A percentile compares a stretch with the other conserved stretches of the same genome.
phyloP scores from a whole-genome alignment of 2,888 invertebrate species.

The Cataglyphis cursor region DNA sequence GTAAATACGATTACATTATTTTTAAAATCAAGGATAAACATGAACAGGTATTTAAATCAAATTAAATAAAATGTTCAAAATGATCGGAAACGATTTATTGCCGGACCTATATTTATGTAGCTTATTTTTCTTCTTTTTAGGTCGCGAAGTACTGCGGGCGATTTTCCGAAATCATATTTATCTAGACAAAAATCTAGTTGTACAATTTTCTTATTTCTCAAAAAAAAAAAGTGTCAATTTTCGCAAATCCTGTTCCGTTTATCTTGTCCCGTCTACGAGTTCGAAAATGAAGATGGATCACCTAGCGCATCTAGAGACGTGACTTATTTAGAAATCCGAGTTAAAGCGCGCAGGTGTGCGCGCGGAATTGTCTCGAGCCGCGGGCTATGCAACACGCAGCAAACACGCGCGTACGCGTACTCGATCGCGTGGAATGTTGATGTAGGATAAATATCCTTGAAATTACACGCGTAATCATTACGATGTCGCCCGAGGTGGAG shows the following conservation, averaged over 20 bases:
- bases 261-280: neutral
- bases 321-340: slow-evolving; percentile 49
- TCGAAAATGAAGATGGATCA: slow-evolving; percentile 29
- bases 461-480: slow-evolving; percentile 60
- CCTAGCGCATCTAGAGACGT: slow-evolving; percentile 2
- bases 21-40: no score
- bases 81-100: no score
- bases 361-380: slow-evolving; percentile 71
- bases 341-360: slow-evolving; percentile 55
- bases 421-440: slow-evolving; percentile 56
- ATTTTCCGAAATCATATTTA: neutral
- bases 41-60: no score
- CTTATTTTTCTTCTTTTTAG: no score
- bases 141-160: no score
- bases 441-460: slow-evolving; percentile 54
- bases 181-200: neutral
- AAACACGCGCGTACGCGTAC: slow-evolving; percentile 22
- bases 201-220: neutral
- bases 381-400: slow-evolving; percentile 61
- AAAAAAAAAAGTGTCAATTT: neutral
- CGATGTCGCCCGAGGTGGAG: slow-evolving; percentile 46
- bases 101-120: no score
- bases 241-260: neutral
- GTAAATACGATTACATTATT: no score
- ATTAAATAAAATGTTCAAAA: no score